These are phyloP conservation scores for Hesperia comma DNA, from an alignment of 2,888 invertebrate species.

Conservation along the genomic window DNA sequence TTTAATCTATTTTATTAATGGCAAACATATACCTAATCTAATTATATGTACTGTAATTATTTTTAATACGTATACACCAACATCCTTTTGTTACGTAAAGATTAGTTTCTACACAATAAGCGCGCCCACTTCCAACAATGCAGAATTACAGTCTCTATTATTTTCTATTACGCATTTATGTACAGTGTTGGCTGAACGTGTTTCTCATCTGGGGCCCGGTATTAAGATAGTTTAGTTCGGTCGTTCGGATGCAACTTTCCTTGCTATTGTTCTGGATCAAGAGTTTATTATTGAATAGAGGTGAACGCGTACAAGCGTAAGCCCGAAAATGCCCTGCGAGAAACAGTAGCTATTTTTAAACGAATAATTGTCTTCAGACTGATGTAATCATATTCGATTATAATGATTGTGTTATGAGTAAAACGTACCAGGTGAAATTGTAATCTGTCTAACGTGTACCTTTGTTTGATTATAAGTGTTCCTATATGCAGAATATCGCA, in stretches of 20 bases:
- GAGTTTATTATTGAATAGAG: neutral
- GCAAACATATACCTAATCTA: too few species aligned
- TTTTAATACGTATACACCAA: neutral
- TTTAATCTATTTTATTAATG: too few species aligned
- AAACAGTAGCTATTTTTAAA: too few species aligned
- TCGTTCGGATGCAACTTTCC: conserved; percentile 27
- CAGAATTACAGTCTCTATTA: conserved; percentile 30
- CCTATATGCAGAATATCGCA: too few species aligned
- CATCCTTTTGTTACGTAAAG: conserved; percentile 20
- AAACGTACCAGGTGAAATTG: too few species aligned
- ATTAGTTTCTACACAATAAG: conserved; percentile 33
- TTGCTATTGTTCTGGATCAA: conserved; percentile 20
- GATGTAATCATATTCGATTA: too few species aligned
- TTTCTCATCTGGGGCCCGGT: conserved; percentile 50
- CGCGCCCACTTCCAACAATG: conserved; percentile 25
- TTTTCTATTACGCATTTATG: conserved; percentile 19
- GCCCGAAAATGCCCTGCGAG: too few species aligned
- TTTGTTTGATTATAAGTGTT: too few species aligned
- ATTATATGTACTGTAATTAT: neutral
- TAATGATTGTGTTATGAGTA: too few species aligned
- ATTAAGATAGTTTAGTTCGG: conserved; percentile 52
- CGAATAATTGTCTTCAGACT: too few species aligned
- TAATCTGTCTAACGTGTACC: too few species aligned
- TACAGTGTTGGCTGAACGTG: conserved; percentile 50
- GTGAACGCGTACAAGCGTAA: too few species aligned